phyloP scores from a whole-genome alignment of 2,113 vertebrate species.

The Lampris incognitus region DNA sequence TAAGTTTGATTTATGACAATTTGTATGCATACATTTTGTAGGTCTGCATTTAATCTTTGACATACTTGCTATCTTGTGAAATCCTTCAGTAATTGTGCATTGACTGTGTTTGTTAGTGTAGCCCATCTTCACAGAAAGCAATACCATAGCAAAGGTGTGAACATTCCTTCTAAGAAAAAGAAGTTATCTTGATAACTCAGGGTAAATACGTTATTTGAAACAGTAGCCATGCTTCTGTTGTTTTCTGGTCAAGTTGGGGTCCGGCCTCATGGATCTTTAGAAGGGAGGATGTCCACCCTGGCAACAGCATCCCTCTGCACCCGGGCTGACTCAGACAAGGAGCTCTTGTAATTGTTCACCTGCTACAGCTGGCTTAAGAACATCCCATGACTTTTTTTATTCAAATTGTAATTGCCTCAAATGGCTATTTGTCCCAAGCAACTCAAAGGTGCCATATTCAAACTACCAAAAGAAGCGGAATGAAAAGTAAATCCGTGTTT shows the following conservation, averaged over 20 bases:
- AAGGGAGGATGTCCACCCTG: conserved; percentile 16
- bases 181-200: too few relatives aligned
- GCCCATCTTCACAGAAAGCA: not conserved
- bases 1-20: too few relatives aligned
- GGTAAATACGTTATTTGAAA: too few relatives aligned
- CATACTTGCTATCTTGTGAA: not conserved
- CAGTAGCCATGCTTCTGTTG: too few relatives aligned
- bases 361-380: conserved; percentile 8
- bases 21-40: conserved; percentile 51
- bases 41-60: conserved; percentile 49
- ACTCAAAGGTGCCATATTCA: not conserved
- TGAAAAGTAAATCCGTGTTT: not conserved
- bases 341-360: not conserved
- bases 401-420: not conserved
- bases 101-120: not conserved
- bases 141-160: too few relatives aligned
- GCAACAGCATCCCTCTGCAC: conserved; percentile 11
- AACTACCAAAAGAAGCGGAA: not conserved
- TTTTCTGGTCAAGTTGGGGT: conserved; percentile 25
- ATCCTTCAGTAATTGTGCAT: conserved; percentile 28
- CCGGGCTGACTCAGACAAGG: conserved; percentile 7
- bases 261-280: conserved; percentile 27
- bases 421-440: not conserved
- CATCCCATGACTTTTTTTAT: not conserved
- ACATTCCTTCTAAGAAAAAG: too few relatives aligned